phyloP scores from a whole-genome alignment of 1,140 invertebrate genomes.

The Pygmarrhopalites habei region DNA sequence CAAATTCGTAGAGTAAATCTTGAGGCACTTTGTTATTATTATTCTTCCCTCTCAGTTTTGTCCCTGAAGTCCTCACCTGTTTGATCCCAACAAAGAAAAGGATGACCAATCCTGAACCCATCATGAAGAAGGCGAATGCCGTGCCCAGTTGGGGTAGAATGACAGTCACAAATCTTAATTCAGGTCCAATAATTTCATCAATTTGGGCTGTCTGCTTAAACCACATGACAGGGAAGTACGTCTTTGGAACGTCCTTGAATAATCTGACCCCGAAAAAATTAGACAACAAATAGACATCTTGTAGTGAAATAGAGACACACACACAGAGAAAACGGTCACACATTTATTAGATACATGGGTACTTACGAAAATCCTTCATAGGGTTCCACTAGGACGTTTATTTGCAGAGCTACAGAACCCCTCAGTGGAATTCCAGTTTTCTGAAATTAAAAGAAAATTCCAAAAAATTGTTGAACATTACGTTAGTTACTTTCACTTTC shows the following conservation, averaged over 20 bases:
- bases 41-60: too few species aligned
- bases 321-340: background rate
- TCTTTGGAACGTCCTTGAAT: conserved; percentile 56
- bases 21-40: too few species aligned
- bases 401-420: conserved; percentile 61
- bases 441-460: conserved; percentile 44
- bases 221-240: conserved; percentile 70
- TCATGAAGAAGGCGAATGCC: conserved; percentile 15
- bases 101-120: conserved; percentile 13
- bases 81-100: conserved; percentile 20
- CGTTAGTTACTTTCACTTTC: background rate
- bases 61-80: too few species aligned
- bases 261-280: conserved; percentile 45
- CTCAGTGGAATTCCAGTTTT: conserved; percentile 60
- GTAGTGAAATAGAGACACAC: background rate
- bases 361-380: conserved; percentile 55
- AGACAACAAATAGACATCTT: background rate
- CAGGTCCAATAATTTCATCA: conserved; percentile 20
- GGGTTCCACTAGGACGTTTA: conserved; percentile 61
- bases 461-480: background rate
- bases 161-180: conserved; percentile 9
- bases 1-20: too few species aligned
- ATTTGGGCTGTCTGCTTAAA: conserved; percentile 62
- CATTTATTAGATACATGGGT: background rate
- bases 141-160: conserved; percentile 11